A percentile compares a stretch with the other conserved stretches of the same genome.
Evolutionary conservation across 2,888 invertebrate species (phyloP).

Genomic region (Eilema caniola): DNA sequence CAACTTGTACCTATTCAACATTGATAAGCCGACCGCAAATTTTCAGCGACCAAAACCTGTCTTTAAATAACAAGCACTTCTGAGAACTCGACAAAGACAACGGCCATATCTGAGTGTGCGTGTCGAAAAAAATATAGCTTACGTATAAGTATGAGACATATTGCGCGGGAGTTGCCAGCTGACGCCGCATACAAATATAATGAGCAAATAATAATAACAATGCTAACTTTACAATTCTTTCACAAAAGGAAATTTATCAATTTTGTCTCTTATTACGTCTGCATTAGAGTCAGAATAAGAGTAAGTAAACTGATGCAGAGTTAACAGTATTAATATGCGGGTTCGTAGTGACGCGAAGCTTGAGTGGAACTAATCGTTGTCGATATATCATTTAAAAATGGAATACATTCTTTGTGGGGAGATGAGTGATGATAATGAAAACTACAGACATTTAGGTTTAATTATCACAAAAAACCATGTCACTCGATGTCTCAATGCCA

Average conservation of each 20-base stretch:
- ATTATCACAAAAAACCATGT: not conserved
- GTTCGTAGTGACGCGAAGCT: constrained; percentile 60
- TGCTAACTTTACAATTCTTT: constrained; percentile 35
- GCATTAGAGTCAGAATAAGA: constrained; percentile 52
- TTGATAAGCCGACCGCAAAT: constrained; percentile 40
- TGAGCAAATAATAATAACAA: constrained; percentile 66
- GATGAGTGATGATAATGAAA: not conserved
- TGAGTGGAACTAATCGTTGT: constrained; percentile 52
- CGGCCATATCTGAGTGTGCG: constrained; percentile 29
- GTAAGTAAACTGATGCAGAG: constrained; percentile 54
- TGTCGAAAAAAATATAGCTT: constrained; percentile 35
- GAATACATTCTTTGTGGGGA: not conserved
- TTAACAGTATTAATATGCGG: constrained; percentile 72
- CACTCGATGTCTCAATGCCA: not conserved
- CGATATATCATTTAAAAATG: constrained; percentile 33
- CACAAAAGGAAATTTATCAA: constrained; percentile 30
- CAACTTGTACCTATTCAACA: not conserved
- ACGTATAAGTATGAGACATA: constrained; percentile 38
- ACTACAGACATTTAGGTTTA: not conserved
- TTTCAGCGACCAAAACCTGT: constrained; percentile 37
- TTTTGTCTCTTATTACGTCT: constrained; percentile 50
- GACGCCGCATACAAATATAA: constrained; percentile 61
- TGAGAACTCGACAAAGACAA: constrained; percentile 46
- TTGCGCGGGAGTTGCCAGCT: constrained; percentile 67
- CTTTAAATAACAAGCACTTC: constrained; percentile 22